These are phyloP conservation scores for Parapristionchus giblindavisi DNA, from an alignment of 2,888 invertebrate species.

Conservation along the genomic window DNA sequence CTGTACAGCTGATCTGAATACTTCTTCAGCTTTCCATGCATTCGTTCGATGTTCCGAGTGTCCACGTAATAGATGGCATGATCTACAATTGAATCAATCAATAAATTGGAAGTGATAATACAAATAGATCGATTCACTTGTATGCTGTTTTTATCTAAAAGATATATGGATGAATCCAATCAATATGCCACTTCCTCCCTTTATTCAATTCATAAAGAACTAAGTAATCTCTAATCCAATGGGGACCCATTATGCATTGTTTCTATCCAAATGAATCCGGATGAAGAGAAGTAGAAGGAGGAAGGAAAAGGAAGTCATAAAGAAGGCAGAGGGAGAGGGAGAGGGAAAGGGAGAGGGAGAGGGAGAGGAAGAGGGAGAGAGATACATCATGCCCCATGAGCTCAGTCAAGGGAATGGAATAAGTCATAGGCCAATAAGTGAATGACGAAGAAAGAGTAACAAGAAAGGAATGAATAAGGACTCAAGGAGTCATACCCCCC, in stretches of 20 bases:
- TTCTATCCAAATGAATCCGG: not conserved
- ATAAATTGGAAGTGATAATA: too few relatives aligned
- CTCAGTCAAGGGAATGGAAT: too few relatives aligned
- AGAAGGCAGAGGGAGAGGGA: not conserved
- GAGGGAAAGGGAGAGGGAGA: not conserved
- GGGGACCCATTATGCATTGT: not conserved
- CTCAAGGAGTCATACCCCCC: too few relatives aligned
- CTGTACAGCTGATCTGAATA: conserved; percentile 29
- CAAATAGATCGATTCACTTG: too few relatives aligned
- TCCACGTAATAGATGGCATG: conserved; percentile 57
- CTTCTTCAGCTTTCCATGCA: conserved; percentile 57
- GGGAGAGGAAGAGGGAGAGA: conserved; percentile 6
- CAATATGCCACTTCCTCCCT: not conserved
- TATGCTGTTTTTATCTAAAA: too few relatives aligned
- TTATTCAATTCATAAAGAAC: not conserved
- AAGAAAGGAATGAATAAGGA: too few relatives aligned
- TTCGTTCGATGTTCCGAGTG: conserved; percentile 59
- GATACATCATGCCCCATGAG: too few relatives aligned
- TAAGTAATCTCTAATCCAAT: not conserved
- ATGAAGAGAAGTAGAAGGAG: too few relatives aligned
- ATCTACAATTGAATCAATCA: conserved; percentile 53
- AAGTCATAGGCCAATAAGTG: too few relatives aligned
- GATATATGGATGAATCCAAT: not conserved
- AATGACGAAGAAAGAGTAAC: too few relatives aligned
- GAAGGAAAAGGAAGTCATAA: not conserved